Percentiles rank a stretch among this genome's conserved stretches.
phyloP scores from a whole-genome alignment of 1,140 invertebrate genomes.

The Lysiphlebus fabarum region DNA sequence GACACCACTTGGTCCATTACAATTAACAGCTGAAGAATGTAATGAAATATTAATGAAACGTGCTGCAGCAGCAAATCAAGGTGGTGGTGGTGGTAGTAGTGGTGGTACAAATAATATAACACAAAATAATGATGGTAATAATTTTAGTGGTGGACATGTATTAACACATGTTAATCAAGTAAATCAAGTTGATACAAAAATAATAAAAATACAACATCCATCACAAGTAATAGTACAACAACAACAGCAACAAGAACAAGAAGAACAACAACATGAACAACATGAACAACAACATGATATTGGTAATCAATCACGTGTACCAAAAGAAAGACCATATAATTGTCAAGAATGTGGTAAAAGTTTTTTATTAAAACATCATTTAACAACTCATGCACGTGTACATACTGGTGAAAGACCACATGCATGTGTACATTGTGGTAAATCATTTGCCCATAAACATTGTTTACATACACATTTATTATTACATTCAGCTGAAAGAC shows the following conservation, averaged over 20 bases:
- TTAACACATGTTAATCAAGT: slow-evolving; percentile 54
- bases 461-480: slow-evolving; percentile 78
- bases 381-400: slow-evolving; percentile 74
- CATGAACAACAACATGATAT: slow-evolving; percentile 62
- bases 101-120: slow-evolving; percentile 43
- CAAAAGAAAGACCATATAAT: slow-evolving; percentile 73
- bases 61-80: slow-evolving; percentile 47
- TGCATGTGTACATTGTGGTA: slow-evolving; percentile 80
- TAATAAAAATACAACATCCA: too few species aligned
- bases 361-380: slow-evolving; percentile 77
- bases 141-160: slow-evolving; percentile 49
- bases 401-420: slow-evolving; percentile 79
- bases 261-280: slow-evolving; percentile 33
- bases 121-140: slow-evolving; percentile 52
- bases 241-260: too few species aligned
- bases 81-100: slow-evolving; percentile 29
- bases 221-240: too few species aligned
- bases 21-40: slow-evolving; percentile 72
- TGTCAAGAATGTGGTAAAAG: slow-evolving; percentile 81
- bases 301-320: slow-evolving; percentile 58
- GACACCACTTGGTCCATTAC: slow-evolving; percentile 67
- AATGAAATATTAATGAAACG: slow-evolving; percentile 73
- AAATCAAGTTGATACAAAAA: slow-evolving; percentile 46
- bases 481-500: slow-evolving; percentile 75
- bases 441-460: slow-evolving; percentile 81